phyloP scores from a whole-genome alignment of 2,888 invertebrate species.

The Actias luna region DNA sequence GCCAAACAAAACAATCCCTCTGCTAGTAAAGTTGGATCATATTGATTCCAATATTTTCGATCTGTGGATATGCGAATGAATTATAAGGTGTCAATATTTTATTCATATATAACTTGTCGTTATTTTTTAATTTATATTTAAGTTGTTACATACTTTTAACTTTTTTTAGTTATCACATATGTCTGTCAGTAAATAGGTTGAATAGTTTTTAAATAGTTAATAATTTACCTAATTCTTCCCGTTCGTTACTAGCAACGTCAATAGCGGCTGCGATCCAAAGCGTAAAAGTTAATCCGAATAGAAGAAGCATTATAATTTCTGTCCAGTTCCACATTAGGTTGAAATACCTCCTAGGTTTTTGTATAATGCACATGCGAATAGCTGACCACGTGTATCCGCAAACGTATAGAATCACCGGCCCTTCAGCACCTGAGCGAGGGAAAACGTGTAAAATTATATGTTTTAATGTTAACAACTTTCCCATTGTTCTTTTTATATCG shows the following conservation, averaged over 20 bases:
- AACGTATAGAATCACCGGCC: slow-evolving; percentile 72
- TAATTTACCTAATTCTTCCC: slow-evolving; percentile 23
- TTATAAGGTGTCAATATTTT: neutral
- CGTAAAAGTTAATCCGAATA: slow-evolving; percentile 83
- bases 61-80: slow-evolving; percentile 50
- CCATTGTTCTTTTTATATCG: too few relatives aligned
- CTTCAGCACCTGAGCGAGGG: slow-evolving; percentile 37
- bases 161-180: neutral
- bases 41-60: slow-evolving; percentile 84
- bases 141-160: too few relatives aligned
- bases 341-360: slow-evolving; percentile 81
- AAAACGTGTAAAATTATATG: neutral
- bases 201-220: neutral
- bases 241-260: slow-evolving; percentile 51
- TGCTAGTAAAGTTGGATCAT: slow-evolving; percentile 84
- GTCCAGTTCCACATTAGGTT: slow-evolving; percentile 83
- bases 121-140: neutral
- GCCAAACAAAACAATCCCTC: slow-evolving; percentile 86
- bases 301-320: slow-evolving; percentile 80
- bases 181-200: too few relatives aligned
- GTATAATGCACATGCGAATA: slow-evolving; percentile 78
- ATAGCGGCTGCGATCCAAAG: slow-evolving; percentile 84
- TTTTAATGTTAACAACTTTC: neutral
- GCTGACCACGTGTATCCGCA: slow-evolving; percentile 80
- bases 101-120: neutral